phyloP scores from a whole-genome alignment of 1,140 invertebrate genomes.

The Trachymyrmex cornetzi region DNA sequence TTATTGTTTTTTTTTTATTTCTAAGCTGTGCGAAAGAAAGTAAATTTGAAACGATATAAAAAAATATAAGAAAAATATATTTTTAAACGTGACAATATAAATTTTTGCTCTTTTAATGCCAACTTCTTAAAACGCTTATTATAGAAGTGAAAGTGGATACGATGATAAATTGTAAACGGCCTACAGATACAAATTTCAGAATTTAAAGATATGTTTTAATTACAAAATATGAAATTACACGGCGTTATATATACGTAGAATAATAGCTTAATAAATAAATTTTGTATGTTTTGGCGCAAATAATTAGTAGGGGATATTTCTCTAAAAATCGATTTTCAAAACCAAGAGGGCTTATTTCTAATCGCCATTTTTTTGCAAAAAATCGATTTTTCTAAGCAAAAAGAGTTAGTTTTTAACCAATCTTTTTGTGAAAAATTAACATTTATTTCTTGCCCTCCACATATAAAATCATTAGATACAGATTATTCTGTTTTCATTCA shows the following conservation, averaged over 20 bases:
- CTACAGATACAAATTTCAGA: neutral
- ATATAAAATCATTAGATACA: neutral
- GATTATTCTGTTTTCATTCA: neutral
- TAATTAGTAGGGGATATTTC: neutral
- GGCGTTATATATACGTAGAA: neutral
- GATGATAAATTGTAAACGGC: neutral
- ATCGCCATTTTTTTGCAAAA: too few species aligned
- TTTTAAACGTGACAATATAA: neutral
- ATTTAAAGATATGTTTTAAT: neutral
- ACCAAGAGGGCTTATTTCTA: too few species aligned
- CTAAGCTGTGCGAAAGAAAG: neutral
- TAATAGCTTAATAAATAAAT: slow-evolving; percentile 1
- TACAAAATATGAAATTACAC: neutral
- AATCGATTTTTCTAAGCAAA: too few species aligned
- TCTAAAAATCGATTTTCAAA: too few species aligned
- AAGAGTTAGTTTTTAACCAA: too few species aligned
- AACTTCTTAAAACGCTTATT: neutral
- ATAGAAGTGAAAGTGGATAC: neutral
- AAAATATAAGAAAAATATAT: neutral
- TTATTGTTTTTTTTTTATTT: neutral
- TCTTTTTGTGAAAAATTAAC: neutral
- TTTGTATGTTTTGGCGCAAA: neutral
- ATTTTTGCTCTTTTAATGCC: neutral
- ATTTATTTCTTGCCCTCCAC: neutral
- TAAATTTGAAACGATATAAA: neutral